Base-by-base conservation (phyloP, 2,113 vertebrate species). In the Ceuthmochares aereus region DNA sequence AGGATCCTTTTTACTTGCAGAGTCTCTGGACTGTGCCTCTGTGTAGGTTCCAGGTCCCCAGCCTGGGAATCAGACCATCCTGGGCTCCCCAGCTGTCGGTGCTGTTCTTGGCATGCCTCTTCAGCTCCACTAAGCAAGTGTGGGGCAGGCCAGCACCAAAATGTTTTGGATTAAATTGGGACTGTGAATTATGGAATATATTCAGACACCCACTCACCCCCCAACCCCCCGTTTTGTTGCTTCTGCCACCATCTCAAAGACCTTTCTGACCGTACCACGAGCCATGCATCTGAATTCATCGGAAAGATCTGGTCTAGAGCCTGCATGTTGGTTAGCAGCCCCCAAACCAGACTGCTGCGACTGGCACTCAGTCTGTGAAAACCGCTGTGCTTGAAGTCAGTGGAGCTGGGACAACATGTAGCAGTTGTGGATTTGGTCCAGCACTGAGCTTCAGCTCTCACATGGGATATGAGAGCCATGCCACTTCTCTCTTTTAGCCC, bases 161-260 rank as follows among this genome's bases (percentile, higher is more conserved):
- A 67, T 90, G 81, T 66, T 86, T 90, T 45, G 80, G 76, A 90
- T 94, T 95, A 78, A 86, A 49, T 88, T 80, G 83, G 79, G 75
- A 37, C 60, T 0, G 25, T 77, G 88, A 92, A 77, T 90, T 73
- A 74, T 70, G 92, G 88, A 80, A 88, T 40, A 12, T 32, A 32
- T 36, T 42, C 32, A 62, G 56, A 18, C 59, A 27, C 37, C 11
- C 22, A 22, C 45, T 58, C 42, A 11, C 21, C 29, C 20, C 8
- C n/a, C n/a, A n/a, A n/a, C n/a, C n/a, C n/a, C 9, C 51, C 25
- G 11, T 88, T 40, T 54, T 67, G 63, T 62, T 66, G 45, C 37
- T 81, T 77, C 67, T 92, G 96, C 72, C 59, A 51, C 45, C 3
- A 10, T 49, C 66, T 64, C 0, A 0, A 15, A 74, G 77, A 69